Percentiles rank a stretch among this genome's conserved stretches.
Conservation (phyloP, 2,888 invertebrate species). For the Mycalesis mineus region DNA sequence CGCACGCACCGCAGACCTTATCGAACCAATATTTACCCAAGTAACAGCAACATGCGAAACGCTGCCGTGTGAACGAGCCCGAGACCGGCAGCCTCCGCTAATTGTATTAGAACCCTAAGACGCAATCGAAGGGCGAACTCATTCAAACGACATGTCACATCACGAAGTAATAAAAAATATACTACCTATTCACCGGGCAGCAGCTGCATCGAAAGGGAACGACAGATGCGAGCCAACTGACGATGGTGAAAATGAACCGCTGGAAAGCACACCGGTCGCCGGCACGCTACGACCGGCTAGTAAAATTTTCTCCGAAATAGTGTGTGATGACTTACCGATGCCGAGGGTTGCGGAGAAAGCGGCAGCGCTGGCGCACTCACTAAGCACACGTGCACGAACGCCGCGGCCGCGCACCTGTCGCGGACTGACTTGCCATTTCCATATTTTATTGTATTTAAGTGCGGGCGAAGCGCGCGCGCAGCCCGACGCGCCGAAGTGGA, state of each 20-base stretch:
- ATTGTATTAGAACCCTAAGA: slow-evolving; percentile 56
- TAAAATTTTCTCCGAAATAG: slow-evolving; percentile 40
- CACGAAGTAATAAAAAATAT: slow-evolving; percentile 53
- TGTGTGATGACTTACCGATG: slow-evolving; percentile 54
- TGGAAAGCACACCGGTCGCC: slow-evolving; percentile 45
- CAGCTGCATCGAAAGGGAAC: slow-evolving; percentile 68
- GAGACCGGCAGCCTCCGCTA: slow-evolving; percentile 39
- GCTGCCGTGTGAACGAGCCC: slow-evolving; percentile 56
- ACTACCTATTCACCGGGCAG: slow-evolving; percentile 60
- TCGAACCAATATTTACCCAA: slow-evolving; percentile 68
- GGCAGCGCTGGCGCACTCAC: slow-evolving; percentile 70
- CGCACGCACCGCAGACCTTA: slow-evolving; percentile 66
- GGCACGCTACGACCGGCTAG: slow-evolving; percentile 36
- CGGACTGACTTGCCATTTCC: slow-evolving; percentile 73
- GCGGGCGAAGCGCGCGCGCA: slow-evolving; percentile 68
- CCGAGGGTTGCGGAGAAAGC: slow-evolving; percentile 40
- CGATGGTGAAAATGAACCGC: slow-evolving; percentile 55
- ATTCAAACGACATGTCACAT: slow-evolving; percentile 47
- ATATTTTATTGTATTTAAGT: slow-evolving; percentile 59
- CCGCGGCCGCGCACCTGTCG: slow-evolving; percentile 74
- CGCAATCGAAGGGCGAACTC: slow-evolving; percentile 45
- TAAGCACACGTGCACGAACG: slow-evolving; percentile 75
- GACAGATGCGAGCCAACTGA: slow-evolving; percentile 69
- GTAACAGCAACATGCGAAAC: slow-evolving; percentile 64
- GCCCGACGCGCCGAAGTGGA: slow-evolving; percentile 63